phyloP scores from a whole-genome alignment of 2,113 vertebrate species.

The Cariama cristata region DNA sequence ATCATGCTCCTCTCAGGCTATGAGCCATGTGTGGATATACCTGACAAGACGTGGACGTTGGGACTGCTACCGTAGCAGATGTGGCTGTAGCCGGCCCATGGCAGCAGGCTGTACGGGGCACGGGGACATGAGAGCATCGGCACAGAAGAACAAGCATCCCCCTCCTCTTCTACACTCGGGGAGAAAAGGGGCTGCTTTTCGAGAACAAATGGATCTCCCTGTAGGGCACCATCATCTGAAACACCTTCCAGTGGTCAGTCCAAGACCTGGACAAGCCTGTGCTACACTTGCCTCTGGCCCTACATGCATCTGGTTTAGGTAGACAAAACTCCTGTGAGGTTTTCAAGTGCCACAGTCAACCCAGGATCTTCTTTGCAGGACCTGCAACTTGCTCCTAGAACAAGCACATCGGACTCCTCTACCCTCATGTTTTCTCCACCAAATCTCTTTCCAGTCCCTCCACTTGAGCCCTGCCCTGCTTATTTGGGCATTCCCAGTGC shows the following conservation, averaged over 20 bases:
- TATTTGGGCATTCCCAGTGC: not conserved
- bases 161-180: not conserved
- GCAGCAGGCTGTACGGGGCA: not conserved
- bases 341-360: not conserved
- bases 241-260: not conserved
- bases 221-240: not conserved
- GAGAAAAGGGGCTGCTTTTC: not conserved
- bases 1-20: not conserved
- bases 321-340: not conserved
- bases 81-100: not conserved
- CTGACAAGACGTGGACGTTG: not conserved
- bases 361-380: not conserved
- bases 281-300: not conserved
- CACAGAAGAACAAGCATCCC: not conserved
- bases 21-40: fast-evolving
- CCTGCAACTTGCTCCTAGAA: not conserved
- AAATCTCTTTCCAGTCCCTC: not conserved
- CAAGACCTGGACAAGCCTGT: not conserved
- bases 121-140: fast-evolving
- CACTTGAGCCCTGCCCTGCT: not conserved
- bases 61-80: not conserved
- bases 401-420: not conserved
- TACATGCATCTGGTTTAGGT: not conserved
- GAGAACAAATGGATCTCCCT: not conserved
- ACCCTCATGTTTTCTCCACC: not conserved